Conservation (phyloP, 2,888 invertebrate species). For the Alloscopus bannaensis region DNA sequence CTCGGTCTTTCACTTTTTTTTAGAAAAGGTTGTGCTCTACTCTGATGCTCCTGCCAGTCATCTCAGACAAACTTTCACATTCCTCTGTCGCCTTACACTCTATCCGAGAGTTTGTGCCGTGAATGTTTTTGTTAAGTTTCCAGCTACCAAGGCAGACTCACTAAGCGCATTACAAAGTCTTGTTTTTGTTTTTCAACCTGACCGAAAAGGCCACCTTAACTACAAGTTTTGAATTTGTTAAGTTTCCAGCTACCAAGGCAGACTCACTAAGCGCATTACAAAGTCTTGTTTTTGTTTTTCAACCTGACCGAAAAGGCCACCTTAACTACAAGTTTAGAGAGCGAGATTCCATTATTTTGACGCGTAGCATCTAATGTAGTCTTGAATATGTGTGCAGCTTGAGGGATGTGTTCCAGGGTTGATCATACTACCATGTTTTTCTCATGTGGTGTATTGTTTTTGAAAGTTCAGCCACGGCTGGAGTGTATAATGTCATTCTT, state of each 20-base stretch:
- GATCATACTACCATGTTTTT: slow-evolving; percentile 3
- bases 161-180: slow-evolving; percentile 39
- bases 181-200: slow-evolving; percentile 58
- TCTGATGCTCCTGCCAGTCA: slow-evolving; percentile 59
- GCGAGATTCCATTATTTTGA: slow-evolving; percentile 34
- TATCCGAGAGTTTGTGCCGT: too few species aligned
- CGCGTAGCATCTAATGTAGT: slow-evolving; percentile 1
- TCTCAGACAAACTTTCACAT: slow-evolving; percentile 64
- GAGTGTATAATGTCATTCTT: too few species aligned
- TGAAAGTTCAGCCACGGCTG: neutral
- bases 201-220: slow-evolving; percentile 35
- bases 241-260: too few species aligned
- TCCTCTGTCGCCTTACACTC: slow-evolving; percentile 60
- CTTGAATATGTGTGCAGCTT: too few species aligned
- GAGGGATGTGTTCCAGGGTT: neutral
- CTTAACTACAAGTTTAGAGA: slow-evolving; percentile 14
- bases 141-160: slow-evolving; percentile 37
- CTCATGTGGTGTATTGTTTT: neutral
- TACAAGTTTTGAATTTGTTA: slow-evolving; percentile 58
- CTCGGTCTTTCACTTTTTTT: slow-evolving; percentile 19
- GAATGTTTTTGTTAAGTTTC: slow-evolving; percentile 55
- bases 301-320: slow-evolving; percentile 50
- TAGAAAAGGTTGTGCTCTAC: slow-evolving; percentile 22
- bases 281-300: slow-evolving; percentile 49
- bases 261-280: slow-evolving; percentile 42